A percentile compares a stretch with the other conserved stretches of the same genome.
Conservation (phyloP, 2,113 vertebrate species). For the Hucho hucho region DNA sequence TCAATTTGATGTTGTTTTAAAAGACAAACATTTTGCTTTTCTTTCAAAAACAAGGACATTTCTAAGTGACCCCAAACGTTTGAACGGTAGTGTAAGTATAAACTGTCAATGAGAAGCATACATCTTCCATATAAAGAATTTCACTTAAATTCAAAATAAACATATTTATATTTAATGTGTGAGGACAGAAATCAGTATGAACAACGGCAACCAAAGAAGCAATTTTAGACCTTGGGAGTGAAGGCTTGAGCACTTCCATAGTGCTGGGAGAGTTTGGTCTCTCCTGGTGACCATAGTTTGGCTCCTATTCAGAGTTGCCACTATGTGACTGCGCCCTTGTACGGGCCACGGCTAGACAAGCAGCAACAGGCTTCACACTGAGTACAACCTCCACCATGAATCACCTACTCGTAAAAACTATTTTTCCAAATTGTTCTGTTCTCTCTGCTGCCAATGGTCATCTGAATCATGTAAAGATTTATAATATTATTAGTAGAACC, state of each 20-base stretch:
- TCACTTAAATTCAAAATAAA: too few species aligned
- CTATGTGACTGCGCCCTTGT: slow-evolving; percentile 51
- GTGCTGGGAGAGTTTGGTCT: slow-evolving; percentile 43
- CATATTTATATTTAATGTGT: too few species aligned
- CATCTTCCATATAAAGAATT: too few species aligned
- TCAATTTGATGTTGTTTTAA: too few species aligned
- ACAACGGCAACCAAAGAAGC: background rate
- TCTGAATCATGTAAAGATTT: background rate
- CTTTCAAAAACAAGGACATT: too few species aligned
- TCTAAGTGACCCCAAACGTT: too few species aligned
- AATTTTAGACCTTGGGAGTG: background rate
- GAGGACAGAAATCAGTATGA: too few species aligned
- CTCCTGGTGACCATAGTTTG: slow-evolving; percentile 61
- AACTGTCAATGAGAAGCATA: too few species aligned
- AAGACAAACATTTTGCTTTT: too few species aligned
- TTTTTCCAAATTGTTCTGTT: background rate
- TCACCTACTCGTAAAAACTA: slow-evolving; percentile 64
- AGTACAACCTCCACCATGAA: slow-evolving; percentile 52
- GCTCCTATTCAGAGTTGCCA: slow-evolving; percentile 50
- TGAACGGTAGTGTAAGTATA: too few species aligned
- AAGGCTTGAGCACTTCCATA: background rate
- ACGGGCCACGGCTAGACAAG: slow-evolving; percentile 20
- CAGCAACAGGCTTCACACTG: slow-evolving; percentile 30
- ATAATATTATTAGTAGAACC: background rate
- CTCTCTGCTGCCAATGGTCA: background rate